Evolutionary conservation across 2,113 vertebrate species (phyloP).

Genomic region (Tiliqua scincoides): DNA sequence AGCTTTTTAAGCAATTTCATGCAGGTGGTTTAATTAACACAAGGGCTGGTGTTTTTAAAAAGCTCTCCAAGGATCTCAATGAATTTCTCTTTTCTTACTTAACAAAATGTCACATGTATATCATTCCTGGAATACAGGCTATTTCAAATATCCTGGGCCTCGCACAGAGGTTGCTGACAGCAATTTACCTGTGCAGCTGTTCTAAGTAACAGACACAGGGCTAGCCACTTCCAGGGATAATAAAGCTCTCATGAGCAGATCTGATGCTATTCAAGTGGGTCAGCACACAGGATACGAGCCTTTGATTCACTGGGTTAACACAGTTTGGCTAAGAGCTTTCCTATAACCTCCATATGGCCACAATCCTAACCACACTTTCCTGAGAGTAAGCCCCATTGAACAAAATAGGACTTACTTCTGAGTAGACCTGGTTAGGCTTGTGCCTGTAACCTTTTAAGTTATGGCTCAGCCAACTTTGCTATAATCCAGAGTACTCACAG

Average conservation of each 20-base stretch:
- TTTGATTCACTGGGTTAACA: not conserved
- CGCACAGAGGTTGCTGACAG: not conserved
- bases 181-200: not conserved
- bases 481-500: not conserved
- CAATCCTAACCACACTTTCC: too few species aligned
- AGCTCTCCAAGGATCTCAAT: not conserved
- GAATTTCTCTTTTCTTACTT: not conserved
- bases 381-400: too few species aligned
- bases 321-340: not conserved
- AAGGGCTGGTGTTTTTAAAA: not conserved
- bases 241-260: too few species aligned
- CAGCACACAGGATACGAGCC: not conserved
- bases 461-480: not conserved
- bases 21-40: not conserved
- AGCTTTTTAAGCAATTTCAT: not conserved
- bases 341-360: not conserved
- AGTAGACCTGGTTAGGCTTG: too few species aligned
- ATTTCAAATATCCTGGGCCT: not conserved
- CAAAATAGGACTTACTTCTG: too few species aligned
- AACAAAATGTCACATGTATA: not conserved
- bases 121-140: not conserved
- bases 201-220: not conserved
- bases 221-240: too few species aligned
- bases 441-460: not conserved
- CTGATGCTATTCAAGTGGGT: not conserved